These are phyloP conservation scores for Conus canariensis DNA, from an alignment of 2,888 invertebrate genomes.

Conservation along the genomic window DNA sequence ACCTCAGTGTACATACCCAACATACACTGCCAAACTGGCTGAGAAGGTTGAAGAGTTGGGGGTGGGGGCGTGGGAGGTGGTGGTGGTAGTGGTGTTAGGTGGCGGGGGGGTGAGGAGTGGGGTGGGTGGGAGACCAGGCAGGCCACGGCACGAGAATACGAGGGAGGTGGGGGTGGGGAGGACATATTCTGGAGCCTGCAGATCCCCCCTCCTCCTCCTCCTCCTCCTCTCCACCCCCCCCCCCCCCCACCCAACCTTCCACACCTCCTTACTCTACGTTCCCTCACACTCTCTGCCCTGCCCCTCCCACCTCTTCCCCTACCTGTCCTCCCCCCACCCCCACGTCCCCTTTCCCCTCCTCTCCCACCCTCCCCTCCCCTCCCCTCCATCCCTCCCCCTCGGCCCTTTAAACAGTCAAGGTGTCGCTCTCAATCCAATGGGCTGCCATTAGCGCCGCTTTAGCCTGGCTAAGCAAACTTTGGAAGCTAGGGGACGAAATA, in stretches of 20 bases:
- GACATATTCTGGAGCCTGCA: too few species aligned
- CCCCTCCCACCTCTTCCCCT: too few species aligned
- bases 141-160: too few species aligned
- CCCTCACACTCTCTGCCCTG: too few species aligned
- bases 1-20: background rate
- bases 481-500: background rate
- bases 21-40: background rate
- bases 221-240: too few species aligned
- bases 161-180: too few species aligned
- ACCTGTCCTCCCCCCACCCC: background rate
- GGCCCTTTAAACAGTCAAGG: slow-evolving; percentile 32
- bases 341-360: background rate
- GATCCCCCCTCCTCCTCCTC: too few species aligned
- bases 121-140: too few species aligned
- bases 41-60: background rate
- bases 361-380: background rate
- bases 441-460: slow-evolving; percentile 35
- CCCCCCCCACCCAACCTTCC: too few species aligned
- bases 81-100: too few species aligned
- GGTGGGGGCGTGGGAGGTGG: background rate
- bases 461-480: slow-evolving; percentile 32
- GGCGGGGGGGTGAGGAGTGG: too few species aligned
- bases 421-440: slow-evolving; percentile 23
- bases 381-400: background rate
- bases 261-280: too few species aligned